phyloP scores from a whole-genome alignment of 2,888 invertebrate genomes.

The Hydropsyche betteni region DNA sequence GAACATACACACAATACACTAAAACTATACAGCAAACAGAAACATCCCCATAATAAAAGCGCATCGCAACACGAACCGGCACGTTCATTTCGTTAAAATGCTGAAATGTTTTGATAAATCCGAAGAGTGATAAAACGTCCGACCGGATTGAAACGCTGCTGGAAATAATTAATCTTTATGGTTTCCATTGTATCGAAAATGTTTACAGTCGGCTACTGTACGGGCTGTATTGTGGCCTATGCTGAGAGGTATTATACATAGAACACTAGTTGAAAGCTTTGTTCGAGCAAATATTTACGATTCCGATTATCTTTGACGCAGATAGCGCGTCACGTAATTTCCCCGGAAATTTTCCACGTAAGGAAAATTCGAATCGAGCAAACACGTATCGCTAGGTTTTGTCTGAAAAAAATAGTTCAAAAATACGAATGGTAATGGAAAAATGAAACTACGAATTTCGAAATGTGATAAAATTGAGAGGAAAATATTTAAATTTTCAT shows the following conservation, averaged over 20 bases:
- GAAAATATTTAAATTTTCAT: too few species aligned
- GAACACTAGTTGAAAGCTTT: conserved; percentile 21
- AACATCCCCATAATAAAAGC: too few species aligned
- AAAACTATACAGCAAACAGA: too few species aligned
- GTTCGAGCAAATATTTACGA: conserved; percentile 38
- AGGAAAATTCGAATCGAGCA: background rate
- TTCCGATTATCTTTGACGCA: conserved; percentile 35
- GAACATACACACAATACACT: too few species aligned
- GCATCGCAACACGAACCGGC: background rate
- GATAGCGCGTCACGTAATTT: conserved; percentile 34
- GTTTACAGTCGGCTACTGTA: conserved; percentile 13
- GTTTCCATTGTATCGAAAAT: conserved; percentile 20
- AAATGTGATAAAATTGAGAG: too few species aligned
- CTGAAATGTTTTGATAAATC: conserved; percentile 2
- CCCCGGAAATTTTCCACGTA: conserved; percentile 6
- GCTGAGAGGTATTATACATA: background rate
- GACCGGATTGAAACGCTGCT: background rate
- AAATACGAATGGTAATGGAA: too few species aligned
- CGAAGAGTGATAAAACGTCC: background rate
- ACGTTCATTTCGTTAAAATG: background rate
- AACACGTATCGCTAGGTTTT: too few species aligned
- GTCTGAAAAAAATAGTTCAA: too few species aligned
- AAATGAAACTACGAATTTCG: too few species aligned
- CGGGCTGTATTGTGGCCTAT: background rate
- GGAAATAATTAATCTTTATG: conserved; percentile 24